These are phyloP conservation scores for Notodonta ziczac DNA, from an alignment of 2,888 invertebrate genomes.

Conservation along the genomic window DNA sequence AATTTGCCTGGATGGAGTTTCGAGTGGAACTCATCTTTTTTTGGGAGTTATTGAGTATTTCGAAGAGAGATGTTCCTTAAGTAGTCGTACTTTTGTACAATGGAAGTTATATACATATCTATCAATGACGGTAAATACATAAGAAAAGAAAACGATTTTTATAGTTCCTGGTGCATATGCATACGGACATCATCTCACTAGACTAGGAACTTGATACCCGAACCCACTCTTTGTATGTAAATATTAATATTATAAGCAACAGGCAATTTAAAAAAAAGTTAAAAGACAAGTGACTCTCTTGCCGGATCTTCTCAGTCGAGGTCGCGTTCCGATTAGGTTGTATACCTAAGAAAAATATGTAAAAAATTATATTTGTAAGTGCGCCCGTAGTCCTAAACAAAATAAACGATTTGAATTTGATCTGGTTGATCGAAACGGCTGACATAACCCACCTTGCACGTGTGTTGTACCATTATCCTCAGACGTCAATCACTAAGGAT, in stretches of 20 bases:
- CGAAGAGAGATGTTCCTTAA: slow-evolving; percentile 42
- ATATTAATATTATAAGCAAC: too few relatives aligned
- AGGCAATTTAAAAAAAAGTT: too few relatives aligned
- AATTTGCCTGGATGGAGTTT: slow-evolving; percentile 79
- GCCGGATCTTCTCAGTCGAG: too few relatives aligned
- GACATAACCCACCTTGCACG: background rate
- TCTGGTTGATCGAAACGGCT: background rate
- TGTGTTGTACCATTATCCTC: background rate
- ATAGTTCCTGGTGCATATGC: slow-evolving; percentile 23
- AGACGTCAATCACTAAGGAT: slow-evolving; percentile 6
- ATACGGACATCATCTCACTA: slow-evolving; percentile 47
- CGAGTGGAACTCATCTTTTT: slow-evolving; percentile 69
- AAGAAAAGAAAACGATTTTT: too few relatives aligned
- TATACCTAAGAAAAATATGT: too few relatives aligned
- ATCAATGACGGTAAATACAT: too few relatives aligned
- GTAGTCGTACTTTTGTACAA: background rate
- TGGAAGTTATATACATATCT: too few relatives aligned
- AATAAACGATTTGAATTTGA: background rate
- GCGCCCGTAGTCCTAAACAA: too few relatives aligned
- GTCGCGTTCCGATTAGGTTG: too few relatives aligned
- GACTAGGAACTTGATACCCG: slow-evolving; percentile 30
- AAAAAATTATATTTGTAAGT: too few relatives aligned
- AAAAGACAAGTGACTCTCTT: too few relatives aligned
- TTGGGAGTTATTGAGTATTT: slow-evolving; percentile 64
- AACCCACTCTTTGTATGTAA: too few relatives aligned